A percentile compares a stretch with the other conserved stretches of the same genome.
phyloP scores from a whole-genome alignment of 2,113 vertebrate genomes.

The Ptyas mucosa region DNA sequence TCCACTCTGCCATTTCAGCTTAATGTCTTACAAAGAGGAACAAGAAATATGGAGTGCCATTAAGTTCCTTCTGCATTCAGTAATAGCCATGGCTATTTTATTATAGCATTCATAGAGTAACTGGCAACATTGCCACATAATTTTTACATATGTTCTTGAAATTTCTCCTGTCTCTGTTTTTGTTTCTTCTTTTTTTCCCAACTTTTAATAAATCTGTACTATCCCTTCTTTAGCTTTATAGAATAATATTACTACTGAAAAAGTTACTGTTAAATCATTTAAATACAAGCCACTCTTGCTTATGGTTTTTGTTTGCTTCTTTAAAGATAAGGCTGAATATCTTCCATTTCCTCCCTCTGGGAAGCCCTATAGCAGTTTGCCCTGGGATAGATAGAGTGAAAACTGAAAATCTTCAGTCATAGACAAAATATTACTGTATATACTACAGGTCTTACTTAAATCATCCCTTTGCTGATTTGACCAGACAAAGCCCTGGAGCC shows the following conservation, averaged over 20 bases:
- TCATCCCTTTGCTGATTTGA: not conserved
- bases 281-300: conserved; percentile 7
- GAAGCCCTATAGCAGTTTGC: not conserved
- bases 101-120: not conserved
- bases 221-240: not conserved
- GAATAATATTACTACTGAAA: not conserved
- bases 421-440: not conserved
- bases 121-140: not conserved
- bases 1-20: not conserved
- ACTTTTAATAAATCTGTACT: not conserved
- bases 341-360: not conserved
- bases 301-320: not conserved
- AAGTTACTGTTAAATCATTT: not conserved
- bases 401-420: not conserved
- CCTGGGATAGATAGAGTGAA: not conserved
- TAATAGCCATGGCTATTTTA: not conserved
- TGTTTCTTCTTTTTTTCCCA: not conserved
- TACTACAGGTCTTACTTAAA: not conserved
- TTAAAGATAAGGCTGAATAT: not conserved
- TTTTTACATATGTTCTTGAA: not conserved
- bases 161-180: not conserved
- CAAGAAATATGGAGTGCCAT: not conserved
- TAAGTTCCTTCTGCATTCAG: not conserved
- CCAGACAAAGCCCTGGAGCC: not conserved
- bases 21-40: not conserved